Conservation (phyloP, 2,888 invertebrate species). For the Phania funesta region DNA sequence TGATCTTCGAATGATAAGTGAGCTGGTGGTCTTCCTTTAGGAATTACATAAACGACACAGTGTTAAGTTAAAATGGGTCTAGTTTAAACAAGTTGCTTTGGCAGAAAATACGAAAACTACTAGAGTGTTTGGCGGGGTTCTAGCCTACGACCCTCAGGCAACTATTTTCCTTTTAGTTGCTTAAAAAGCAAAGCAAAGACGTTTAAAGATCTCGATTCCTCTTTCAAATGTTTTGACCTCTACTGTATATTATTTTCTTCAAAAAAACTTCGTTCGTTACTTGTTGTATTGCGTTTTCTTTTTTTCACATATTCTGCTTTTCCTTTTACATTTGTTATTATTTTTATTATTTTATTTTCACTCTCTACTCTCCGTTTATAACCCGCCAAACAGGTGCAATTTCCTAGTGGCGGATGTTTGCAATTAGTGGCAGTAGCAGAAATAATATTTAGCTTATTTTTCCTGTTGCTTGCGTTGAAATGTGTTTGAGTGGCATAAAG, state of each 20-base stretch:
- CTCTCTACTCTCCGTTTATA: slow-evolving; percentile 25
- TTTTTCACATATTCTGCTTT: not conserved
- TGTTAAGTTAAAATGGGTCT: no score
- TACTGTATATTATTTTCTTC: not conserved
- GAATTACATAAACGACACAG: no score
- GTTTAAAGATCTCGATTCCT: no score
- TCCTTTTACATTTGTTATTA: slow-evolving; percentile 37
- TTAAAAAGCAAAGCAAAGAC: no score
- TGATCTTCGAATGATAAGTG: no score
- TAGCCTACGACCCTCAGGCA: no score
- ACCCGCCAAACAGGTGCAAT: slow-evolving; percentile 64
- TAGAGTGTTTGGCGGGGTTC: no score
- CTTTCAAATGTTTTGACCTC: not conserved
- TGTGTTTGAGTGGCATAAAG: slow-evolving; percentile 36
- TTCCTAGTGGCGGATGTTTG: slow-evolving; percentile 67
- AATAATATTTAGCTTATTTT: slow-evolving; percentile 24
- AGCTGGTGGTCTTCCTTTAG: no score
- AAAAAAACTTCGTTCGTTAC: not conserved
- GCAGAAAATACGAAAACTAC: no score
- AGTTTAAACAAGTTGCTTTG: no score
- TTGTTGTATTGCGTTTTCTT: not conserved
- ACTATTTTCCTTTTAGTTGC: no score
- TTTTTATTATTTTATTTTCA: slow-evolving; percentile 15
- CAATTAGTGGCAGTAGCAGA: slow-evolving; percentile 62
- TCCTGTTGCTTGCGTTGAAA: not conserved